Conservation (phyloP, 2,888 invertebrate genomes). For the Cataglyphis cursor region DNA sequence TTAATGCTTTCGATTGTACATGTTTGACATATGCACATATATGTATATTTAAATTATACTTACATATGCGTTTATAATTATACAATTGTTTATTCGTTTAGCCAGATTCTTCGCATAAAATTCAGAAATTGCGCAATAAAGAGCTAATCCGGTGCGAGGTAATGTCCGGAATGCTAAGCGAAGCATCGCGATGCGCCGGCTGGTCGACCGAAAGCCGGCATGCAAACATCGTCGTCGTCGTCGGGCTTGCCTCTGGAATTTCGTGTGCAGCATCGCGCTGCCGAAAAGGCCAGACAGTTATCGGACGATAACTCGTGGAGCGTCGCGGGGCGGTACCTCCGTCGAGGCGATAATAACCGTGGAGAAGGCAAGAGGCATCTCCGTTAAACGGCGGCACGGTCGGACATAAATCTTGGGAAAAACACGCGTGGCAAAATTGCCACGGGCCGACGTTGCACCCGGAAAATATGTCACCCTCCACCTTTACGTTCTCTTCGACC, state of each 20-base stretch:
- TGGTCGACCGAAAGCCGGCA: neutral
- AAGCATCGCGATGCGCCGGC: conserved; percentile 9
- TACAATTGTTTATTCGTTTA: neutral
- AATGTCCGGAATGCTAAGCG: neutral
- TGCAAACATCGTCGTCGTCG: conserved; percentile 3
- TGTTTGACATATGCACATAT: neutral
- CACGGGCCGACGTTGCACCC: conserved; percentile 73
- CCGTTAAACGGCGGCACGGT: conserved; percentile 77
- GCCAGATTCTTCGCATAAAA: neutral
- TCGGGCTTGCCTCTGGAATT: conserved; percentile 64
- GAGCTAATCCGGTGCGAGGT: neutral
- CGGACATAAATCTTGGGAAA: conserved; percentile 81
- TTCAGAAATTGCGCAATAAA: neutral
- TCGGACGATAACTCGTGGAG: conserved; percentile 76
- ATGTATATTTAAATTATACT: neutral
- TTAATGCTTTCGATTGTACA: neutral
- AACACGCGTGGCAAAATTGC: conserved; percentile 84
- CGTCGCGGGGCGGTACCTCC: conserved; percentile 49
- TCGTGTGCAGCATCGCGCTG: conserved; percentile 63
- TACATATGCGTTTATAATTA: too few species aligned
- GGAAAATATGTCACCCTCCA: conserved; percentile 80
- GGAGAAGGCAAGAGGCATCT: conserved; percentile 70
- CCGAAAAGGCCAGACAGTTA: conserved; percentile 75
- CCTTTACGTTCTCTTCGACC: neutral
- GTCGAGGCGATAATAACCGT: conserved; percentile 67